Percentiles rank a stretch among this genome's conserved stretches.
phyloP scores from a whole-genome alignment of 2,888 invertebrate species.

The Gari tellinella region DNA sequence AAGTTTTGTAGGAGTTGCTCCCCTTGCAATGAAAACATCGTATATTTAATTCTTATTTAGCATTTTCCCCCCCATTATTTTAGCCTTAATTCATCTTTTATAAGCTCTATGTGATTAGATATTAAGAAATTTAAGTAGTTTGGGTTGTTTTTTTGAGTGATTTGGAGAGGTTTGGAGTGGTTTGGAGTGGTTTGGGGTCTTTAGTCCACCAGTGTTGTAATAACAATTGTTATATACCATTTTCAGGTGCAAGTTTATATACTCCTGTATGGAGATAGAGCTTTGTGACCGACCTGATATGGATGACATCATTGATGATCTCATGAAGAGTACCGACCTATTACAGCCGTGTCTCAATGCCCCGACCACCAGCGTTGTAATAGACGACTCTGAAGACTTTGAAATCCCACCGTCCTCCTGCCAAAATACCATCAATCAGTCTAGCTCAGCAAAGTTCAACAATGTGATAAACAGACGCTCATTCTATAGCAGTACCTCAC shows the following conservation, averaged over 20 bases:
- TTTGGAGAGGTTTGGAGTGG: too few relatives aligned
- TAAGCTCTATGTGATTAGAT: too few relatives aligned
- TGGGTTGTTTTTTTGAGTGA: too few relatives aligned
- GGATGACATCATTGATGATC: constrained; percentile 91
- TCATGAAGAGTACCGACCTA: constrained; percentile 91
- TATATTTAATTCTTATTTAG: too few relatives aligned
- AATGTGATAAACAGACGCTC: constrained; percentile 64
- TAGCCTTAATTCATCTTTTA: too few relatives aligned
- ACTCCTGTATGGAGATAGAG: constrained; percentile 92
- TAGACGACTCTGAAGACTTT: constrained; percentile 88
- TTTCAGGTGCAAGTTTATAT: constrained; percentile 90
- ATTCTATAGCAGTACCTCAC: constrained; percentile 61
- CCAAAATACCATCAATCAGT: constrained; percentile 69
- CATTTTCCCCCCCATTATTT: too few relatives aligned
- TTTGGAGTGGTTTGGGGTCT: too few relatives aligned
- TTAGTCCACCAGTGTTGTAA: too few relatives aligned
- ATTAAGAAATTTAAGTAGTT: too few relatives aligned
- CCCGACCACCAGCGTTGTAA: constrained; percentile 89
- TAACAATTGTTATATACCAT: too few relatives aligned
- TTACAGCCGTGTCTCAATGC: constrained; percentile 92
- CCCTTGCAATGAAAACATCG: too few relatives aligned
- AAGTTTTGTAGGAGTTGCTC: too few relatives aligned
- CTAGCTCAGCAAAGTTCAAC: constrained; percentile 57
- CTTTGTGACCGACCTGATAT: constrained; percentile 90
- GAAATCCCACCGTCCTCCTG: constrained; percentile 83